Base-by-base conservation (phyloP, 2,888 invertebrate species). In the Thera britannica region DNA sequence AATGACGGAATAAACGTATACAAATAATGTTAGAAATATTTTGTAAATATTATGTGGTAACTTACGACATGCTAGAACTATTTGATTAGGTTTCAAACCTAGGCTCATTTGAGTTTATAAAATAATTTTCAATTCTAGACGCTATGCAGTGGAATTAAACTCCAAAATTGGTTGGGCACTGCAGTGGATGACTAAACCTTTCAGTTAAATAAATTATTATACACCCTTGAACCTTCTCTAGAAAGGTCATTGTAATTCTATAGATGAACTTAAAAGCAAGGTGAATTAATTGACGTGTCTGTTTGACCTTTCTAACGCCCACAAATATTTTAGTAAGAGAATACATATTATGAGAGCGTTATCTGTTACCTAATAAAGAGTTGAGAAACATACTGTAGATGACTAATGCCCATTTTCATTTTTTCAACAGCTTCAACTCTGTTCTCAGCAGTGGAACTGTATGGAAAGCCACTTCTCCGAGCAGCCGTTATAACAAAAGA, bases 371-470 rank as follows among this genome's bases (percentile, higher is more conserved):
- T 65, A 62, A 65, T 70, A 60, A 60, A 55, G 48, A 57, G 61
- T 58, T 58, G 55, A 35, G 48, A 58, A 48, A 65, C 38, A n/a
- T 2, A 52, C 9, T 60, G 8, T 36, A 55, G 49, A 48, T 59
- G 35, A 61, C 36, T 62, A 65, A 72, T 72, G 77, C 78, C 81
- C 82, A 34, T 52, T 83, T 83, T 78, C 82, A 83, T 85, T 82
- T 75, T 93, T 6, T 58, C 11, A 93, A 72, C 93, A 94, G 94
- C 93, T 77, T 87, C 93, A 71, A 94, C 94, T 71, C 83, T 96
- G 69, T 94, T 94, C 83, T 95, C 95, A 72, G 95, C 95, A 59
- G 93, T 94, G 76, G 96, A 96, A 82, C 86, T 96, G 66, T 96
- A 95, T 81, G 95, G 95, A 34, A 94, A 95, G 77, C 95, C 96